Evolutionary conservation across 2,888 invertebrate genomes (phyloP), one percentile per base, ranked within the genome.

Genomic region (Lycophotia porphyrea): DNA sequence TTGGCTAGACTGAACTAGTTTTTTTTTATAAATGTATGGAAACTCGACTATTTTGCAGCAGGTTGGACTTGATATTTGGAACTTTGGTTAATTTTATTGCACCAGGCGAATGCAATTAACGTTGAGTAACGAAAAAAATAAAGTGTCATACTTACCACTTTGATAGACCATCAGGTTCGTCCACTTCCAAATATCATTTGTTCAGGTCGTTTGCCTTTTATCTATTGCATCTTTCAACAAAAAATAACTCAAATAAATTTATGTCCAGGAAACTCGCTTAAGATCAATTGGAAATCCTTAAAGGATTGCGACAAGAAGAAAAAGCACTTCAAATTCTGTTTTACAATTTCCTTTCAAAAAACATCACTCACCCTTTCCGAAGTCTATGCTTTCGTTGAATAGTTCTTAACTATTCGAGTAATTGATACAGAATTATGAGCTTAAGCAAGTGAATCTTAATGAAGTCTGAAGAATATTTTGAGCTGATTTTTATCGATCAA

Each of bases 361-460:
- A 68, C 24, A 52, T 67, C 75, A 85, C 83, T 87, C 78, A 86
- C 86, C 86, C 61, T 71, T 71, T 72, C 49, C 39, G 64, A 71
- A 75, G 66, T 36, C 58, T 73, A 74, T 72, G 27, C 36, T 67
- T 55, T 76, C 58, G 42, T 60, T 44, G 63, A 31, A 55, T 60
- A 74, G 36, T 70, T 70, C 74, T 72, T 73, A 52, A 79, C 52
- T 39, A 13, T 4, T 27, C 13, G 60, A 69, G 31, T 44, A 15
- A 61, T 65, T 64, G 72, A 36, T 67, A 49, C 36, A 24, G 36
- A 71, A 55, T 42, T 47, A 55, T 34, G 52, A 66, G 11, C 49
- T 49, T 55, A 52, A 34, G 5, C 65, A 72, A 71, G 68, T 47
- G 15, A 13, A 69, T 31, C 31, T 24, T 7, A 44, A 71, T 70